Conservation (phyloP, 30 jellyfish, hydroid and myxozoan genomes). For the Hydractinia symbiolongicarpus region DNA sequence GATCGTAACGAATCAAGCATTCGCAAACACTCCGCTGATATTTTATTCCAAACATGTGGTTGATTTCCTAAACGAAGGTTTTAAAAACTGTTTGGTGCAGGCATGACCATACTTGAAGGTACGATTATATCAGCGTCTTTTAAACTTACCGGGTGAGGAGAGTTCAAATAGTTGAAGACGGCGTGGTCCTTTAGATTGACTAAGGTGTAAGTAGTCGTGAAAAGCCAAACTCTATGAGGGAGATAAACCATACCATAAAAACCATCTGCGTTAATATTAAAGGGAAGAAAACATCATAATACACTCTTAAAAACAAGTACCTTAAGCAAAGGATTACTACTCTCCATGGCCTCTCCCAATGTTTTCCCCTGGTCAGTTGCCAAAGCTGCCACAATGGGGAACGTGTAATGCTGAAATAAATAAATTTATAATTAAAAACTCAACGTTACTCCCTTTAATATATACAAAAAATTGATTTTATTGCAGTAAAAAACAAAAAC, state of each 20-base stretch:
- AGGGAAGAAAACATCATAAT: not conserved
- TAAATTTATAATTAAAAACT: not conserved
- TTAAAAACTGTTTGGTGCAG: not conserved
- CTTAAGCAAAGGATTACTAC: constrained; percentile 3
- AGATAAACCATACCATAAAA: not conserved
- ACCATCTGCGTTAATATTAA: not conserved
- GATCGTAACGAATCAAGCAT: not conserved
- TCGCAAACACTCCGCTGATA: not conserved
- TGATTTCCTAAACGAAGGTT: not conserved
- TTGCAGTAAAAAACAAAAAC: no score
- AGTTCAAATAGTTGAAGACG: not conserved
- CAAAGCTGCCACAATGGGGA: not conserved
- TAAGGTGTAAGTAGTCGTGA: not conserved
- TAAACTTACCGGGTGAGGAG: not conserved
- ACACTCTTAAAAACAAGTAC: not conserved
- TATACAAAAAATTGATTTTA: no score
- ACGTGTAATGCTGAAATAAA: not conserved
- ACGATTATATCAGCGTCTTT: not conserved
- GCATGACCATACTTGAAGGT: not conserved
- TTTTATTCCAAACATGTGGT: constrained; percentile 4
- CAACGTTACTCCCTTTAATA: no score
- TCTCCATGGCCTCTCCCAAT: constrained; percentile 8
- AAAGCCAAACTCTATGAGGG: not conserved
- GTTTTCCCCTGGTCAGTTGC: not conserved
- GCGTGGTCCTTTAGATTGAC: constrained; percentile 5